Conservation (phyloP, 2,113 vertebrate genomes). For the Halichoerus grypus region DNA sequence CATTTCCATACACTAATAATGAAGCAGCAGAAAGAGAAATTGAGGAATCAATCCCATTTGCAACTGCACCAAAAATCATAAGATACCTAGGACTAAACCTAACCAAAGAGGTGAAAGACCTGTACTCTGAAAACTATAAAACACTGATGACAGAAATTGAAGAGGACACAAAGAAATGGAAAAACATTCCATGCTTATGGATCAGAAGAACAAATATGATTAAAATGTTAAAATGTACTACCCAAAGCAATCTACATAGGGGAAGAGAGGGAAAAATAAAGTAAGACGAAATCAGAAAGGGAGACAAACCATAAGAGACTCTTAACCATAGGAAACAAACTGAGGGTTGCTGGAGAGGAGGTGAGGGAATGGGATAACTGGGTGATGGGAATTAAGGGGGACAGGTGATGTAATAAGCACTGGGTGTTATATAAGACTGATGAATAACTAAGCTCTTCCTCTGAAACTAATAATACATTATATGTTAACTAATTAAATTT, state of each 20-base stretch:
- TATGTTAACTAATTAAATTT: not conserved
- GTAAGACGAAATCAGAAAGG: not conserved
- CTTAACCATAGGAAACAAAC: not conserved
- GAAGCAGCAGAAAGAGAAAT: not conserved
- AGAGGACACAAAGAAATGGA: not conserved
- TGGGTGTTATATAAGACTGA: not conserved
- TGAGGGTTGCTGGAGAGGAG: not conserved
- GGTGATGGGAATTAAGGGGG: not conserved
- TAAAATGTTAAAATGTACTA: not conserved
- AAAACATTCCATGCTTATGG: not conserved
- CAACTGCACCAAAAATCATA: not conserved
- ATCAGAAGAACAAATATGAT: not conserved
- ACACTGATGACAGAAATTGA: not conserved
- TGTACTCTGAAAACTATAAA: not conserved
- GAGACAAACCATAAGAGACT: not conserved
- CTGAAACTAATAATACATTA: not conserved
- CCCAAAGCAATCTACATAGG: not conserved
- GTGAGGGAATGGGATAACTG: not conserved
- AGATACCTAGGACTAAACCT: not conserved
- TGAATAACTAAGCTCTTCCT: not conserved
- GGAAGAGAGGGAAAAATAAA: not conserved
- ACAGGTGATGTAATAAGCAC: not conserved
- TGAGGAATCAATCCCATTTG: not conserved
- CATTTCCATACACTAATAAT: not conserved
- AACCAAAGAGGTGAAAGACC: not conserved